Conservation (phyloP, 2,888 invertebrate species). For the Lasioglossum lativentre region DNA sequence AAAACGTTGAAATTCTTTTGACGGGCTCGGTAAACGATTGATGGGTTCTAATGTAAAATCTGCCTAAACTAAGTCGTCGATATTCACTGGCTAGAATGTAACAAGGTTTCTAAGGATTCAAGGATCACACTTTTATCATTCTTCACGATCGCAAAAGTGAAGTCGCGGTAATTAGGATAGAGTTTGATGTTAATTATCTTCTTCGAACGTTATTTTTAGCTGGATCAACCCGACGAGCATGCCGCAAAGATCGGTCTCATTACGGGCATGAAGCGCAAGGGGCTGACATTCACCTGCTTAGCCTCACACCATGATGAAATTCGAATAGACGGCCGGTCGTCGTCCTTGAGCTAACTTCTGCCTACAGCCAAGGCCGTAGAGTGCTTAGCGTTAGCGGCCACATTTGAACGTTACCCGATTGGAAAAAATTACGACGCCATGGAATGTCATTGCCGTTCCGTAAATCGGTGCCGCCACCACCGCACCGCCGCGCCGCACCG, state of each 20-base stretch:
- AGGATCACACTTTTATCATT: too few species aligned
- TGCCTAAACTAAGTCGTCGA: background rate
- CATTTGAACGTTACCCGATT: constrained; percentile 69
- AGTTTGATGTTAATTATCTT: background rate
- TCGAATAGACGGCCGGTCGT: constrained; percentile 71
- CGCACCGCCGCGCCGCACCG: background rate
- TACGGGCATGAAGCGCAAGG: constrained; percentile 63
- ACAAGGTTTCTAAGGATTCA: background rate
- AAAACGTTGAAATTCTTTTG: too few species aligned
- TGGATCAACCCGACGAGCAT: constrained; percentile 24
- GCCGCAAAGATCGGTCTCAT: constrained; percentile 58
- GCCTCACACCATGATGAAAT: constrained; percentile 75
- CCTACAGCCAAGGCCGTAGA: constrained; percentile 68
- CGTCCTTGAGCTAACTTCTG: constrained; percentile 80
- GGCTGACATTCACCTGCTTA: constrained; percentile 75
- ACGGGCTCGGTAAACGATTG: too few species aligned
- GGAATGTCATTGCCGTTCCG: constrained; percentile 78
- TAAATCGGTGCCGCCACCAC: constrained; percentile 60
- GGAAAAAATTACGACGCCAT: constrained; percentile 71
- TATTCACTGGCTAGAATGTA: background rate
- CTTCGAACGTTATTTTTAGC: constrained; percentile 15
- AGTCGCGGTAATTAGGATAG: background rate
- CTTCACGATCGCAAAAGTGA: background rate
- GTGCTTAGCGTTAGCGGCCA: constrained; percentile 55
- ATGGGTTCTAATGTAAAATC: background rate